Evolutionary conservation across 2,888 invertebrate genomes (phyloP).

Genomic region (Drosophila anomelani): DNA sequence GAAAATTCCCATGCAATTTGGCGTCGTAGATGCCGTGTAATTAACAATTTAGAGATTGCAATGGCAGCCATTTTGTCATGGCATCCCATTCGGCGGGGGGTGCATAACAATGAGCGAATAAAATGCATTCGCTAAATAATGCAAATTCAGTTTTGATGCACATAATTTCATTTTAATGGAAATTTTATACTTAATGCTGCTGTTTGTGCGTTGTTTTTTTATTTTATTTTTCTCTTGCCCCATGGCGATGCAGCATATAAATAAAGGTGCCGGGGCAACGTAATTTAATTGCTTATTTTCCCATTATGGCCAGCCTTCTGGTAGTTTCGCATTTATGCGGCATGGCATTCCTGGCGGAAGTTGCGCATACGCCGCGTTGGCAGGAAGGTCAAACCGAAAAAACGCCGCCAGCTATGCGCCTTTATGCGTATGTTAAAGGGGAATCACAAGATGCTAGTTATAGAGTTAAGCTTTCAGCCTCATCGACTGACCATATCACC

Average conservation of each 20-base stretch:
- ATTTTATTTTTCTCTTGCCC: constrained; percentile 13
- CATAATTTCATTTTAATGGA: constrained; percentile 73
- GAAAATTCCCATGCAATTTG: constrained; percentile 49
- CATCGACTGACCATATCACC: not conserved
- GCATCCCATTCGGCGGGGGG: constrained; percentile 4
- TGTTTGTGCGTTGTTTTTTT: constrained; percentile 25
- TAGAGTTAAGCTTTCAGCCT: constrained; percentile 14
- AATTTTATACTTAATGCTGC: constrained; percentile 47
- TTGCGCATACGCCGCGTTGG: constrained; percentile 65
- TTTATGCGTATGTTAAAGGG: not conserved
- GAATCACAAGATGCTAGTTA: constrained; percentile 10
- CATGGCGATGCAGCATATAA: constrained; percentile 65
- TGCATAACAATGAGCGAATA: constrained; percentile 22
- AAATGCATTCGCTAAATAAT: constrained; percentile 59
- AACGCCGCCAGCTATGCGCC: constrained; percentile 57
- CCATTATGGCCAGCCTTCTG: constrained; percentile 21
- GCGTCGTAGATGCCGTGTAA: constrained; percentile 54
- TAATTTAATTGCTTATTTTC: constrained; percentile 51
- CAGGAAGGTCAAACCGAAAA: constrained; percentile 63
- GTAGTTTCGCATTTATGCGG: constrained; percentile 21
- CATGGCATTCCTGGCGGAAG: constrained; percentile 55
- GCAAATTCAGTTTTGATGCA: constrained; percentile 61
- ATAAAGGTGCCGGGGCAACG: constrained; percentile 52
- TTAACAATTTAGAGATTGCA: constrained; percentile 72
- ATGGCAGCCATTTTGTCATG: constrained; percentile 49